Evolutionary conservation across 2,888 invertebrate species (phyloP).

Genomic region (Zaprionus obscuricornis): DNA sequence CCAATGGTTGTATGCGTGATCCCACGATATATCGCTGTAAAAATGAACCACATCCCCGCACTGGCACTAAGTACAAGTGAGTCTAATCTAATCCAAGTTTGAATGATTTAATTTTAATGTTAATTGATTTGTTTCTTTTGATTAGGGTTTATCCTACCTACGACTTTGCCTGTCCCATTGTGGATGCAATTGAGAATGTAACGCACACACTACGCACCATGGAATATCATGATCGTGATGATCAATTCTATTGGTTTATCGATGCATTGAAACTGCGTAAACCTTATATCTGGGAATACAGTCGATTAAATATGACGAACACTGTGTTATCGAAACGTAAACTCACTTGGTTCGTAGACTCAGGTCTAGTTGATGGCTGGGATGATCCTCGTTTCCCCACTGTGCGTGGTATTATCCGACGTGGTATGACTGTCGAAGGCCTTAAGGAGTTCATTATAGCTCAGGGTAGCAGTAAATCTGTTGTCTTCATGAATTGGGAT

Average conservation of each 20-base stretch:
- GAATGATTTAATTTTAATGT: no score
- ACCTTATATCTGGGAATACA: slow-evolving; percentile 98
- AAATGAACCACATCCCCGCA: slow-evolving; percentile 95
- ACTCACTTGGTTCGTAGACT: slow-evolving; percentile 98
- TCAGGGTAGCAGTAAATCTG: slow-evolving; percentile 98
- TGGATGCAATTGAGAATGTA: slow-evolving; percentile 98
- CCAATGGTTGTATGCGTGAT: slow-evolving; percentile 98
- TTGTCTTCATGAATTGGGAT: slow-evolving; percentile 99
- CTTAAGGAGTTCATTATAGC: slow-evolving; percentile 98
- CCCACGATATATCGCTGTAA: slow-evolving; percentile 99
- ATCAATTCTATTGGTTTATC: slow-evolving; percentile 98
- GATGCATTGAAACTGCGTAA: slow-evolving; percentile 93
- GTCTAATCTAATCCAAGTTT: no score
- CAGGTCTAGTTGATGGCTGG: slow-evolving; percentile 98
- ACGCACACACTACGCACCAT: slow-evolving; percentile 99
- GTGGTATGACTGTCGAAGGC: slow-evolving; percentile 99
- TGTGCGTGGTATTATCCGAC: slow-evolving; percentile 96
- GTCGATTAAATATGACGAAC: slow-evolving; percentile 98
- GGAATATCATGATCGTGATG: slow-evolving; percentile 99
- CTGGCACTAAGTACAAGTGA: slow-evolving; percentile 97
- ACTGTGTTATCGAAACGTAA: slow-evolving; percentile 99
- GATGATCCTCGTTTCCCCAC: slow-evolving; percentile 99
- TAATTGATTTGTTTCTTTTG: not conserved
- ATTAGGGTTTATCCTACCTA: slow-evolving; percentile 98
- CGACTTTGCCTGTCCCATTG: slow-evolving; percentile 99